Conservation (phyloP, 2,113 vertebrate genomes). For the Illadopsis cleaveri region DNA sequence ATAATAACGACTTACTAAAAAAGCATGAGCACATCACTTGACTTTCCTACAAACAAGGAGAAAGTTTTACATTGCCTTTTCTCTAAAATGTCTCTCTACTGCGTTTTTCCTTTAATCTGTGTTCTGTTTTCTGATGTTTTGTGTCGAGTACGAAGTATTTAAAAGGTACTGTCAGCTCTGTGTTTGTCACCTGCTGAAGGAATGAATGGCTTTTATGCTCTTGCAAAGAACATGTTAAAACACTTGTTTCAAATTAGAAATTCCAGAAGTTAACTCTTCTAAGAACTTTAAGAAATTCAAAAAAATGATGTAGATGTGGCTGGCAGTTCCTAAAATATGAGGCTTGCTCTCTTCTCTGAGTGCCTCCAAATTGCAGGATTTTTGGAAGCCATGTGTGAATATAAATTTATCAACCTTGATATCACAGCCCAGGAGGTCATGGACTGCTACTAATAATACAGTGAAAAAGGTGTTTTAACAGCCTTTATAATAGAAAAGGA, state of each 20-base stretch:
- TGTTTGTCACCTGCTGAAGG: constrained; percentile 23
- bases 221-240: constrained; percentile 33
- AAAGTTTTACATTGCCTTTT: constrained; percentile 39
- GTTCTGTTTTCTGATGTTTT: constrained; percentile 56
- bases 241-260: constrained; percentile 12
- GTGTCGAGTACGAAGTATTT: constrained; percentile 35
- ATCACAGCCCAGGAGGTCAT: neutral
- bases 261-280: constrained; percentile 7
- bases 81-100: constrained; percentile 53
- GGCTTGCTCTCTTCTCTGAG: neutral
- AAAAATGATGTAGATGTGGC: neutral
- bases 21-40: constrained; percentile 82
- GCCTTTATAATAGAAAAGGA: constrained; percentile 15
- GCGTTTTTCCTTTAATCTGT: constrained; percentile 48
- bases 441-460: neutral
- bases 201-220: constrained; percentile 47
- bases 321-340: neutral
- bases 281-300: neutral
- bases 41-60: constrained; percentile 86
- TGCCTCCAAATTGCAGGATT: neutral
- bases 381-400: neutral
- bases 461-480: constrained; percentile 58
- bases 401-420: neutral
- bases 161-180: constrained; percentile 41
- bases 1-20: constrained; percentile 61